Evolutionary conservation across 2,888 invertebrate species (phyloP).

Genomic region (Anthoptus insignis): DNA sequence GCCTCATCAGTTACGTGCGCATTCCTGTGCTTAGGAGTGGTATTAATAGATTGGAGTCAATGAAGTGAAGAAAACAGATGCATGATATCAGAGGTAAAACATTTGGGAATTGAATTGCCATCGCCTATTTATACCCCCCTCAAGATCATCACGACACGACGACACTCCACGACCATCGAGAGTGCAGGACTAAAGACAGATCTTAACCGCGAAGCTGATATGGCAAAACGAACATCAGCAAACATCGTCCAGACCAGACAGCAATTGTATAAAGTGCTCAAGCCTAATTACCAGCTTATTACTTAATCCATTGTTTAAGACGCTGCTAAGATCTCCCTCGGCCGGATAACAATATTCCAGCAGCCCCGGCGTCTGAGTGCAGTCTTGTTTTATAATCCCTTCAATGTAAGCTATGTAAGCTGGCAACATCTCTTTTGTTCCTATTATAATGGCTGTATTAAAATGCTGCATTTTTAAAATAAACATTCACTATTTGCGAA

Average conservation of each 20-base stretch:
- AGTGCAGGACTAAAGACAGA: too few relatives aligned
- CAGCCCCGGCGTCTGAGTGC: slow-evolving; percentile 9
- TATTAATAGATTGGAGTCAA: too few relatives aligned
- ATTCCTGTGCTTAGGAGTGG: too few relatives aligned
- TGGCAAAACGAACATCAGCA: slow-evolving; percentile 13
- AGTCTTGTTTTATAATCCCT: slow-evolving; percentile 26
- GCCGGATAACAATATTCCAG: slow-evolving; percentile 31
- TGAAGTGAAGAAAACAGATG: too few relatives aligned
- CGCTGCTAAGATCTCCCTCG: slow-evolving; percentile 21
- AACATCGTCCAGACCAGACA: slow-evolving; percentile 25
- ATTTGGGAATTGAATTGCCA: too few relatives aligned
- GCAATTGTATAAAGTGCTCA: slow-evolving; percentile 30
- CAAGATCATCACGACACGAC: too few relatives aligned
- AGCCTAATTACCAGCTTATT: slow-evolving; percentile 33
- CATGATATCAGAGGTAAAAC: too few relatives aligned
- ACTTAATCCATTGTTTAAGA: slow-evolving; percentile 36
- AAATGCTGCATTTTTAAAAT: slow-evolving; percentile 1
- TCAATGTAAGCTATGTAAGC: slow-evolving; percentile 18
- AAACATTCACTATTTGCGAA: neutral
- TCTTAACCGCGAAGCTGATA: too few relatives aligned
- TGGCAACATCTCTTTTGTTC: slow-evolving; percentile 19
- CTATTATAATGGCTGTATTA: neutral
- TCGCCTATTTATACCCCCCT: too few relatives aligned
- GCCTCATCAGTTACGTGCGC: too few relatives aligned
- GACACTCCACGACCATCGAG: too few relatives aligned